phyloP scores from a whole-genome alignment of 2,888 invertebrate genomes.

The Koerneria pararmatus region DNA sequence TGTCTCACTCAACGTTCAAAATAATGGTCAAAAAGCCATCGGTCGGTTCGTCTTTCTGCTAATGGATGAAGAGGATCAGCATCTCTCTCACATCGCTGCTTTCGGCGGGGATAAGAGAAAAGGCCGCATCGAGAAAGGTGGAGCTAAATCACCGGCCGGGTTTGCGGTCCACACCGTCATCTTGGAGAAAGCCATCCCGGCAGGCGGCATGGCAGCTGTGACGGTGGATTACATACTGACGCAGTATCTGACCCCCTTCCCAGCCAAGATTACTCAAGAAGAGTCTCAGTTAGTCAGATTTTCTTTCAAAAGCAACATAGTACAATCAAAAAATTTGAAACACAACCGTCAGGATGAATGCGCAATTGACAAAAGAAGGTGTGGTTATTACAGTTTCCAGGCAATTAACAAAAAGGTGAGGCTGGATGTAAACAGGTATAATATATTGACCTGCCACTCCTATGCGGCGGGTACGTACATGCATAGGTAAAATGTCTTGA shows the following conservation, averaged over 20 bases:
- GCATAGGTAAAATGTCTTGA: too few relatives aligned
- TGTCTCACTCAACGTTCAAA: slow-evolving; percentile 41
- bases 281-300: slow-evolving; percentile 73
- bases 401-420: too few relatives aligned
- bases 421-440: too few relatives aligned
- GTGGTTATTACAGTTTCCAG: too few relatives aligned
- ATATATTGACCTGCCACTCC: too few relatives aligned
- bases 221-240: slow-evolving; percentile 73
- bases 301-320: slow-evolving; percentile 22
- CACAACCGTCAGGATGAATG: too few relatives aligned
- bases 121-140: slow-evolving; percentile 29
- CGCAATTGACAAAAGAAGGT: too few relatives aligned
- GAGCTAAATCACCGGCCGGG: slow-evolving; percentile 21
- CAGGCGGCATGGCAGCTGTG: slow-evolving; percentile 43
- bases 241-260: slow-evolving; percentile 77
- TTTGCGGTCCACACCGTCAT: slow-evolving; percentile 41
- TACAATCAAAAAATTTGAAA: too few relatives aligned
- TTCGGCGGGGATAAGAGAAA: slow-evolving; percentile 33
- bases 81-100: slow-evolving; percentile 41
- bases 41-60: slow-evolving; percentile 39
- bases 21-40: slow-evolving; percentile 37
- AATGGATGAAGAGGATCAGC: slow-evolving; percentile 36
- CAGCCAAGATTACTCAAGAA: slow-evolving; percentile 81
- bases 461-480: too few relatives aligned
- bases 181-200: slow-evolving; percentile 36